These are phyloP conservation scores for Pheosia gnoma DNA, from an alignment of 2,888 invertebrate genomes.

Conservation along the genomic window DNA sequence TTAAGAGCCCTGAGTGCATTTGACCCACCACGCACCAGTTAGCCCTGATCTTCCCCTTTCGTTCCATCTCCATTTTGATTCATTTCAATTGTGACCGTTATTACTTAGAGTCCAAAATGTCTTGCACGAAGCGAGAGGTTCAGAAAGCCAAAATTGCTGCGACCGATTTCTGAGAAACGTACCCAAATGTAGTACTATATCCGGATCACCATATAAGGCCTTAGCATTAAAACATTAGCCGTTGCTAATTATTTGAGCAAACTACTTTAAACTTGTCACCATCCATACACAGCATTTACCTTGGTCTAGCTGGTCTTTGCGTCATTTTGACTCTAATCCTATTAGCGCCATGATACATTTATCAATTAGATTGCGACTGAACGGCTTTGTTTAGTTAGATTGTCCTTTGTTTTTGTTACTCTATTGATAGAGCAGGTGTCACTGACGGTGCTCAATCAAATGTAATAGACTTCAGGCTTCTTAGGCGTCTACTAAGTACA, in stretches of 20 bases:
- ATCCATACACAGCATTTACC: slow-evolving; percentile 5
- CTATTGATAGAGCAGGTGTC: neutral
- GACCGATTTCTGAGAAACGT: neutral
- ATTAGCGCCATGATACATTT: slow-evolving; percentile 14
- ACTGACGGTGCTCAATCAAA: no score
- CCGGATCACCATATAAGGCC: neutral
- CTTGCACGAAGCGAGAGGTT: neutral
- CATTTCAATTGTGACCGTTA: no score
- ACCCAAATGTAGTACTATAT: neutral
- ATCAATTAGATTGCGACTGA: slow-evolving; percentile 3
- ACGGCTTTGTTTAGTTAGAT: slow-evolving; percentile 7
- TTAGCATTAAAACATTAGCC: neutral
- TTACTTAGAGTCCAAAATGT: neutral
- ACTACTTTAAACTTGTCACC: slow-evolving; percentile 15
- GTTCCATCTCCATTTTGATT: no score
- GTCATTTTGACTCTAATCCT: slow-evolving; percentile 25
- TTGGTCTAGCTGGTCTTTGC: slow-evolving; percentile 1
- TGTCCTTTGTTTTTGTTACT: neutral
- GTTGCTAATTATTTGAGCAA: slow-evolving; percentile 19
- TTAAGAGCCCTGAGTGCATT: no score
- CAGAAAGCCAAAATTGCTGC: neutral
- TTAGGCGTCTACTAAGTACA: no score
- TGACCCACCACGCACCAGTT: no score
- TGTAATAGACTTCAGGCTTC: no score
- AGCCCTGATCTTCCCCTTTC: no score